Conservation (phyloP, 1,140 invertebrate species). For the Psilanteris sp. region DNA sequence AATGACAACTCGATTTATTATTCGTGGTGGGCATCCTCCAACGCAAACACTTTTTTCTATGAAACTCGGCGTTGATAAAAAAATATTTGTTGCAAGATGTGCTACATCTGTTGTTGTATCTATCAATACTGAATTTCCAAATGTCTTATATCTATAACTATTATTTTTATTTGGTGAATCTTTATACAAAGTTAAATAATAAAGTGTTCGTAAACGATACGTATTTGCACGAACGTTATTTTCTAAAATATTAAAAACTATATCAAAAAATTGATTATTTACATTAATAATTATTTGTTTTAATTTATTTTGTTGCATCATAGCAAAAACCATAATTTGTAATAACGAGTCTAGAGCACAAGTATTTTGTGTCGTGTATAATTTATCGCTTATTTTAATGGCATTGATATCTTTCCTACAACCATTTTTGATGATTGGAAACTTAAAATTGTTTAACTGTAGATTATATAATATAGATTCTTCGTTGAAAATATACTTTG, state of each 20-base stretch:
- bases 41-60: too few species aligned
- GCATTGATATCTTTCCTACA: not conserved
- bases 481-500: slow-evolving; percentile 24
- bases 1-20: too few species aligned
- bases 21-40: too few species aligned
- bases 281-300: too few species aligned
- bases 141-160: slow-evolving; percentile 8
- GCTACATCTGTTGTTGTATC: slow-evolving; percentile 4
- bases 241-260: too few species aligned
- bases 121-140: not conserved
- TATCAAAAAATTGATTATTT: slow-evolving; percentile 9
- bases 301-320: too few species aligned
- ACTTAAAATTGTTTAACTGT: slow-evolving; percentile 2
- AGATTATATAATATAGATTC: too few species aligned
- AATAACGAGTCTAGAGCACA: slow-evolving; percentile 40
- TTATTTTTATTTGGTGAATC: not conserved
- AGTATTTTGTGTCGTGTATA: slow-evolving; percentile 8
- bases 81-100: slow-evolving; percentile 1
- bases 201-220: slow-evolving; percentile 18
- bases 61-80: not conserved
- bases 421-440: slow-evolving; percentile 36
- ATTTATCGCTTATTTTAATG: slow-evolving; percentile 5
- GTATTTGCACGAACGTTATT: slow-evolving; percentile 3
- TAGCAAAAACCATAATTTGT: slow-evolving; percentile 43
- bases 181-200: slow-evolving; percentile 21